These are phyloP conservation scores for Lepidocolaptes lacrymiger DNA, from an alignment of 2,797 vertebrate genomes.

Conservation along the genomic window DNA sequence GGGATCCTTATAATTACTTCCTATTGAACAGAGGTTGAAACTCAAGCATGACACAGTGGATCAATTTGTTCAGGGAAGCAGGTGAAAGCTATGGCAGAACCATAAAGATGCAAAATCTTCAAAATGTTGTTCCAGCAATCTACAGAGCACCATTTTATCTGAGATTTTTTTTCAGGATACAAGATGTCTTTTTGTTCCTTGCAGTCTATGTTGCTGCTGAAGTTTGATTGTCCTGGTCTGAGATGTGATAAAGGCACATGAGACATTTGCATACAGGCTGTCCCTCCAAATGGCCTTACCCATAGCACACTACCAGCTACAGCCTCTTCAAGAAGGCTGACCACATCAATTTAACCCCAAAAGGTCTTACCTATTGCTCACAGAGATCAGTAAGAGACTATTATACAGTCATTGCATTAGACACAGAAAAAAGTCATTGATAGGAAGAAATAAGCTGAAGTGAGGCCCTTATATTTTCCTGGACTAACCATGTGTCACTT, in stretches of 20 bases:
- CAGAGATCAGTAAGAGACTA: neutral
- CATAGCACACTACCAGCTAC: neutral
- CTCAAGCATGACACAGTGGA: neutral
- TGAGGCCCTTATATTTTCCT: neutral
- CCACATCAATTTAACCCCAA: neutral
- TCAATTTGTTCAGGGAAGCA: neutral
- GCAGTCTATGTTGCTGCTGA: neutral
- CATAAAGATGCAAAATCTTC: neutral
- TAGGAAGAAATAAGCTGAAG: neutral
- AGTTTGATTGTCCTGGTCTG: neutral
- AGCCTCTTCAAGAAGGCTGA: neutral
- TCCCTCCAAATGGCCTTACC: neutral
- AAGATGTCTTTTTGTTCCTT: neutral
- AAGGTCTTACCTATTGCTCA: neutral
- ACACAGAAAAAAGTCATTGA: neutral
- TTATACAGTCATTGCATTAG: neutral
- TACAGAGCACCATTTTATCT: neutral
- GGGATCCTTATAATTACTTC: neutral
- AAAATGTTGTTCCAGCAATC: neutral
- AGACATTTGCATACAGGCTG: rapidly evolving
- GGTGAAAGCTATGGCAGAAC: neutral
- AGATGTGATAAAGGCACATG: neutral
- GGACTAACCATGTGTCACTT: neutral
- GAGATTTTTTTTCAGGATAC: neutral
- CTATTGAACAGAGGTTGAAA: neutral